Conservation (phyloP, 2,113 vertebrate genomes). For the Phycodurus eques region DNA sequence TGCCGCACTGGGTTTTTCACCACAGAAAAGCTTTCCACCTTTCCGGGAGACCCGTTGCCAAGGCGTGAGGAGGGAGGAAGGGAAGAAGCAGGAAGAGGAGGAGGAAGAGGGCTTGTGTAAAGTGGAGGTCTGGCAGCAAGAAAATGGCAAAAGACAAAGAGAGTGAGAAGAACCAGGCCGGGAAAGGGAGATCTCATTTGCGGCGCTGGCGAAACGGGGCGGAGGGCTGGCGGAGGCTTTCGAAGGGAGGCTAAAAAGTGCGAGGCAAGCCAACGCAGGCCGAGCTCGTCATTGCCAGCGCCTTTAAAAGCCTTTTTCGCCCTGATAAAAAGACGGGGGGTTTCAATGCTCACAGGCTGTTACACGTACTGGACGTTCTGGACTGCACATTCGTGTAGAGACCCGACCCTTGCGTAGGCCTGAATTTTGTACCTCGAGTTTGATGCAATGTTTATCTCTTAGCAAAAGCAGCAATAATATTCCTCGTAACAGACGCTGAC, state of each 20-base stretch:
- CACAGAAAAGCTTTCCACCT: constrained; percentile 63
- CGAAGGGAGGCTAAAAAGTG: not conserved
- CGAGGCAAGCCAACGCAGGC: constrained; percentile 3
- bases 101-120: constrained; percentile 51
- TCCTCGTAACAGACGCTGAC: no score
- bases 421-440: no score
- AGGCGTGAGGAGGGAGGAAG: constrained; percentile 64
- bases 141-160: constrained; percentile 51
- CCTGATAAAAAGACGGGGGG: constrained; percentile 15
- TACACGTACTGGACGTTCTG: not conserved
- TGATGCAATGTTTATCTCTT: no score
- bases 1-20: constrained; percentile 66
- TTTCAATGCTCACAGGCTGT: not conserved
- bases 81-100: constrained; percentile 42
- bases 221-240: not conserved
- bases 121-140: constrained; percentile 53
- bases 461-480: no score
- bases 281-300: constrained; percentile 3
- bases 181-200: constrained; percentile 15
- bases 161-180: constrained; percentile 48
- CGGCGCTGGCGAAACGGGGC: constrained; percentile 4
- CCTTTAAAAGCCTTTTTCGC: constrained; percentile 14
- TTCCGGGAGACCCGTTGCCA: constrained; percentile 69
- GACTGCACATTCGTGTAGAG: no score
- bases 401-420: no score